Evolutionary conservation across 2,113 vertebrate species (phyloP).

Genomic region (Xiphophorus couchianus): DNA sequence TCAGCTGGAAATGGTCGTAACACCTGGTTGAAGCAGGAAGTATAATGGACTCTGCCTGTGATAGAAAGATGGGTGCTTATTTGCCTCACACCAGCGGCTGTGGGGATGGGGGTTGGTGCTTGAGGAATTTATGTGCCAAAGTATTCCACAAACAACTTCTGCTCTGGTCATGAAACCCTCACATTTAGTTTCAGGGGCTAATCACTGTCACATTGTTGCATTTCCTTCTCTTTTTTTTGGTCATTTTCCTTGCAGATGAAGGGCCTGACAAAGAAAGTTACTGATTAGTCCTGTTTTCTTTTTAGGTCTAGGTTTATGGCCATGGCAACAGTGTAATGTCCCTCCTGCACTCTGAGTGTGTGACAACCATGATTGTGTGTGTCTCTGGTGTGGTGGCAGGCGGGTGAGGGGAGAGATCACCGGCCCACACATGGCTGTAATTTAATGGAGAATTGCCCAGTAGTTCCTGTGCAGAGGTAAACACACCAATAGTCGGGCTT

Average conservation of each 20-base stretch:
- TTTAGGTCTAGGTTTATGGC: slow-evolving; percentile 25
- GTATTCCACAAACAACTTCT: slow-evolving; percentile 63
- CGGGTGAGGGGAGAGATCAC: slow-evolving; percentile 66
- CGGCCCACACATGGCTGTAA: slow-evolving; percentile 83
- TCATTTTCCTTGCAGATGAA: not conserved
- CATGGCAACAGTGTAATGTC: slow-evolving; percentile 41
- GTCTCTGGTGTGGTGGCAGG: slow-evolving; percentile 23
- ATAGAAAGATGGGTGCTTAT: slow-evolving; percentile 71
- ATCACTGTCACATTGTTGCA: not conserved
- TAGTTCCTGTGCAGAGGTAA: slow-evolving; percentile 82
- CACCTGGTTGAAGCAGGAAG: slow-evolving; percentile 70
- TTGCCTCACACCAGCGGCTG: slow-evolving; percentile 63
- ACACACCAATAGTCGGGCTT: slow-evolving; percentile 80
- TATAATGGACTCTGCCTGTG: slow-evolving; percentile 48
- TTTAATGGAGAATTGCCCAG: slow-evolving; percentile 83
- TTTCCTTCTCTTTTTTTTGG: not conserved
- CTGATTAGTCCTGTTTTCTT: not conserved
- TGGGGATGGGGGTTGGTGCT: slow-evolving; percentile 22
- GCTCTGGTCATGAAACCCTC: not conserved
- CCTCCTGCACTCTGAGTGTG: slow-evolving; percentile 21
- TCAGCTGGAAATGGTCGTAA: slow-evolving; percentile 32
- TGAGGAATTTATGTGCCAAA: slow-evolving; percentile 53
- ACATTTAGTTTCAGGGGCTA: not conserved
- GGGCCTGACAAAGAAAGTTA: not conserved
- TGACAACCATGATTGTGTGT: slow-evolving; percentile 36